Evolutionary conservation across 2,888 invertebrate genomes (phyloP).

Genomic region (Pristionchus entomophagus): DNA sequence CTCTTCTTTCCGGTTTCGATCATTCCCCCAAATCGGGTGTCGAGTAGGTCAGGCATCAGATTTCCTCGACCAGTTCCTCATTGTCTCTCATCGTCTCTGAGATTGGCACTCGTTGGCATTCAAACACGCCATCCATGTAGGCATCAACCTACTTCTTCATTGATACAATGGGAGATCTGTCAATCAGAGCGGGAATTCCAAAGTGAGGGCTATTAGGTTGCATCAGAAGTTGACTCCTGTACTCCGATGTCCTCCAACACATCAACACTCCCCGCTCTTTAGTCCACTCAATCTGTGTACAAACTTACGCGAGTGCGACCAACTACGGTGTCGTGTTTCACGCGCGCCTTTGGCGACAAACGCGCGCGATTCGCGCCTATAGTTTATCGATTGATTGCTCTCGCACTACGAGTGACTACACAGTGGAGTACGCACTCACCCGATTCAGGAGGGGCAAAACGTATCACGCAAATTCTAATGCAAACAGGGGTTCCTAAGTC

Average conservation of each 20-base stretch:
- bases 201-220: not conserved
- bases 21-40: no score
- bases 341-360: not conserved
- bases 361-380: not conserved
- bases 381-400: not conserved
- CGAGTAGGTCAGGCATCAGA: not conserved
- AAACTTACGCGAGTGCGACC: constrained; percentile 15
- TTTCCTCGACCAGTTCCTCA: not conserved
- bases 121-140: no score
- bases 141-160: not conserved
- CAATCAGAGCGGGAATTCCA: not conserved
- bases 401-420: constrained; percentile 4
- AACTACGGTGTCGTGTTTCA: constrained; percentile 4
- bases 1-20: not conserved
- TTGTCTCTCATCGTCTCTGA: not conserved
- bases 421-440: not conserved
- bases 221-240: not conserved
- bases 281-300: constrained; percentile 23
- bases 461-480: constrained; percentile 48
- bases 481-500: constrained; percentile 42
- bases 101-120: not conserved
- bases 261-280: constrained; percentile 17
- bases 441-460: constrained; percentile 37
- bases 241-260: not conserved
- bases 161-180: not conserved